These are phyloP conservation scores for Acomys russatus DNA, from an alignment of 2,797 vertebrate species.

Conservation along the genomic window DNA sequence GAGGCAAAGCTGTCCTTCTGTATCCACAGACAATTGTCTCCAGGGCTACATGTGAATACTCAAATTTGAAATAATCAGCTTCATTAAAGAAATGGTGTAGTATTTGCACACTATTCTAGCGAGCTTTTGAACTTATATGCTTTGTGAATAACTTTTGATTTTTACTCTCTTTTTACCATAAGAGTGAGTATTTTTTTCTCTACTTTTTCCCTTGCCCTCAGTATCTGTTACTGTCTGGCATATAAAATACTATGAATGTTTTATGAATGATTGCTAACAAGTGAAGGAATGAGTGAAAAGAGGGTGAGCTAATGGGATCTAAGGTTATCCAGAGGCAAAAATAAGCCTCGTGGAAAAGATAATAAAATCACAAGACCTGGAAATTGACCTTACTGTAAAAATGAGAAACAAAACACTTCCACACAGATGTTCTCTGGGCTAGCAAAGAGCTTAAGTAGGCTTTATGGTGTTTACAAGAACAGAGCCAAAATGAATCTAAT, in stretches of 20 bases:
- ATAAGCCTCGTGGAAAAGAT: neutral
- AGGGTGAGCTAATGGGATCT: neutral
- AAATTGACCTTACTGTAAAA: conserved; percentile 73
- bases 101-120: neutral
- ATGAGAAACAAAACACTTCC: conserved; percentile 67
- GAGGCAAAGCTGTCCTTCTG: neutral
- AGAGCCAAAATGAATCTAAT: conserved; percentile 79
- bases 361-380: conserved; percentile 58
- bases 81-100: neutral
- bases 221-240: neutral
- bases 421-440: conserved; percentile 68
- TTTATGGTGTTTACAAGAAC: conserved; percentile 75
- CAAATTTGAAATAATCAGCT: neutral
- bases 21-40: neutral
- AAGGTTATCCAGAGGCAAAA: conserved; percentile 34
- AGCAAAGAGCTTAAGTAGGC: conserved; percentile 77
- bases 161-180: neutral
- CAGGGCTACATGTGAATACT: neutral
- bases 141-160: neutral
- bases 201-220: neutral
- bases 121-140: neutral
- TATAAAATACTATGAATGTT: neutral
- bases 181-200: neutral
- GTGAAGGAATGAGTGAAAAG: neutral
- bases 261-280: conserved; percentile 20